Evolutionary conservation across 2,113 vertebrate genomes (phyloP).

Genomic region (Podiceps cristatus): DNA sequence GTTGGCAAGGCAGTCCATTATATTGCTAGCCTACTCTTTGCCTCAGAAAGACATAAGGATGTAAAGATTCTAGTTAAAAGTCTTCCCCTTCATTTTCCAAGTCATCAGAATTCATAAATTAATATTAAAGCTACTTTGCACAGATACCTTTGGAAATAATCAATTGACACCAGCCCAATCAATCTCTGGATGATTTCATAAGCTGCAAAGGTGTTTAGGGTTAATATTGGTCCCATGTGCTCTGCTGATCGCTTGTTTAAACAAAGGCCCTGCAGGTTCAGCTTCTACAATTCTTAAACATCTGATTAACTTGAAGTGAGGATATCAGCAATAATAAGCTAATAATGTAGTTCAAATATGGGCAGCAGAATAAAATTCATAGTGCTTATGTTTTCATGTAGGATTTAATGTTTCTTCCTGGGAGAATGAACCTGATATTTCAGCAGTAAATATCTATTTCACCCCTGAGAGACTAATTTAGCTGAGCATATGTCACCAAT

Average conservation of each 20-base stretch:
- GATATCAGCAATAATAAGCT: background rate
- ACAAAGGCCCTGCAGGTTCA: background rate
- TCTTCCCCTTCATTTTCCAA: background rate
- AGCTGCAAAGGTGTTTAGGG: background rate
- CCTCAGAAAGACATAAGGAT: background rate
- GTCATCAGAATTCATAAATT: background rate
- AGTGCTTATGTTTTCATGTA: background rate
- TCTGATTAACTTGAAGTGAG: background rate
- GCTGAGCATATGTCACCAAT: background rate
- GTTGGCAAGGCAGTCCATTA: background rate
- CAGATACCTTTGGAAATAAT: background rate
- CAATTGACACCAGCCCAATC: background rate
- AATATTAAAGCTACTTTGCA: background rate
- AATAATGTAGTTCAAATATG: background rate
- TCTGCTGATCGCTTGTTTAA: background rate
- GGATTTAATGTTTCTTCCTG: background rate
- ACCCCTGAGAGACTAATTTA: background rate
- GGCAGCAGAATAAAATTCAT: background rate
- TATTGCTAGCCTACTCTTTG: background rate
- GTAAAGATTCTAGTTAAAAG: background rate
- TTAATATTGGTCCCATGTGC: background rate
- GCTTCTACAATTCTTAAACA: background rate
- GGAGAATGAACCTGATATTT: background rate
- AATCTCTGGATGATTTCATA: background rate
- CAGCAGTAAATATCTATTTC: background rate